Base-by-base conservation (phyloP, 1,140 invertebrate genomes). In the Sminthurinus signatus region DNA sequence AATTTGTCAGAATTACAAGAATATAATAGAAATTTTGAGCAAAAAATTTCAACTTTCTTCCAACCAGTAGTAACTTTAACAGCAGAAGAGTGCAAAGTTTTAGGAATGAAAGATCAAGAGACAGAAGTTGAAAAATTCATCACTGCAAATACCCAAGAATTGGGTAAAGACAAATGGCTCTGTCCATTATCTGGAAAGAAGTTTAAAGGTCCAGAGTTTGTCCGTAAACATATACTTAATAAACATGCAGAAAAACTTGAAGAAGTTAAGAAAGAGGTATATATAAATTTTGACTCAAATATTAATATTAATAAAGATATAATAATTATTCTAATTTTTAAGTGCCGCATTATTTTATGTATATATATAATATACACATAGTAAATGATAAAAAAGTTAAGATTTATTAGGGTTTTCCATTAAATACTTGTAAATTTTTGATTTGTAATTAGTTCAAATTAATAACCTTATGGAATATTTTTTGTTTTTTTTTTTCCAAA, bases 171-270 rank as follows among this genome's bases (percentile, higher is more conserved):
- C 74, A 99, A 98, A 73, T 99, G 96, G 95, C 77, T 99, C 27
- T 99, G 96, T 80, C 96, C 96, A 0, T 79, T 99, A 0, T 97
- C 93, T 63, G 96, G 95, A 0, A 99, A 99, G 76, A 99, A 99
- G 76, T 99, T 99, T 77, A 99, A 98, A 77, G 96, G 95, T 0
- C 94, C 96, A 0, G 96, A 99, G 74, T 99, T 98, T 79, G 95
- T 99, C 15, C 85, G 93, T 32, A 99, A 99, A 76, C 96, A 99
- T 75, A 96, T 99, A 46, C 89, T 94, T 70, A 98, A 97, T 75
- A 99, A 99, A 74, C 95, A 99, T 75, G 85, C 77, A 0, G 96
- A 99, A 72, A 97, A 98, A 78, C 86, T 99, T 23, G 91, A 97
- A 19, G 93, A 98, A 78, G 95, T 98, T 0, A 90, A 90, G 68